Evolutionary conservation across 1,140 invertebrate genomes (phyloP).

Genomic region (Cydia amplana): DNA sequence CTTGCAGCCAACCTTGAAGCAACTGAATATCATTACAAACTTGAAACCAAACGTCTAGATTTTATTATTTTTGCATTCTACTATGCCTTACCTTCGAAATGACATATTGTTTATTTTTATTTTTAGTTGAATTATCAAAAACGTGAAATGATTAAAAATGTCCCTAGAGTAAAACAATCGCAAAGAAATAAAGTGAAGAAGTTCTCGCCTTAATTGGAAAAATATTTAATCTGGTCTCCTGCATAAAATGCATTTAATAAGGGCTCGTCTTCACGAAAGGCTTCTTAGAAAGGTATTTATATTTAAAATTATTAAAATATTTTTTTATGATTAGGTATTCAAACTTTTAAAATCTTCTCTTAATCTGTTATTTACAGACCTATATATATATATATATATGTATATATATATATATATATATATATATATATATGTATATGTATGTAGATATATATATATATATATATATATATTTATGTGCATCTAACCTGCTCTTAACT

Average conservation of each 20-base stretch:
- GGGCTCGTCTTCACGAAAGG: background rate
- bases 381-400: no score
- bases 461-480: no score
- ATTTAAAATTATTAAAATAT: no score
- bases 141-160: background rate
- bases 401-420: no score
- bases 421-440: no score
- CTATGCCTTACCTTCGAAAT: background rate
- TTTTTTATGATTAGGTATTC: no score
- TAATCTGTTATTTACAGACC: no score
- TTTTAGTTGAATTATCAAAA: background rate
- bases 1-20: no score
- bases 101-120: background rate
- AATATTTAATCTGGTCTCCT: slow-evolving; percentile 27
- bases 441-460: no score
- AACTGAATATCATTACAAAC: no score
- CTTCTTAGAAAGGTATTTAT: background rate
- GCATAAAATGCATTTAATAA: slow-evolving; percentile 25
- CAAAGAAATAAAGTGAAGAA: slow-evolving; percentile 23
- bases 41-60: background rate
- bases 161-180: slow-evolving; percentile 17
- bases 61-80: background rate
- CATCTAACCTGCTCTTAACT: no score
- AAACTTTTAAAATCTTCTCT: no score
- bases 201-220: slow-evolving; percentile 22